phyloP scores from a whole-genome alignment of 2,888 invertebrate genomes.

The Cantharis nigra region DNA sequence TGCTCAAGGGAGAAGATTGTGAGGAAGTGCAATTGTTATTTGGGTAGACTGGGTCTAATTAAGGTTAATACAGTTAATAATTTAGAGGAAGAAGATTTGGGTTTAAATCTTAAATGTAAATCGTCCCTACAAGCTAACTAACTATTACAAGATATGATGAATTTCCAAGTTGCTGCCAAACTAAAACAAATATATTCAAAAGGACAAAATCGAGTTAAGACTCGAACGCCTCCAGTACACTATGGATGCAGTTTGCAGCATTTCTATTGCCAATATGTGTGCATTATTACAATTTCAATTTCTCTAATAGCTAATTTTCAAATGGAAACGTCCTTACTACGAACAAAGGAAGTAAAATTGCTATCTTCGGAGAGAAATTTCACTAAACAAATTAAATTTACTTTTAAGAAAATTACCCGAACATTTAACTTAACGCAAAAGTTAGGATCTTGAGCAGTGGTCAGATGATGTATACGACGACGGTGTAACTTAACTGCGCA shows the following conservation, averaged over 20 bases:
- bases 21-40: slow-evolving; percentile 9
- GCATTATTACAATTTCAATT: slow-evolving; percentile 44
- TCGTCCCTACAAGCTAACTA: slow-evolving; percentile 29
- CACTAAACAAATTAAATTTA: slow-evolving; percentile 34
- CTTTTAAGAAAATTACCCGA: slow-evolving; percentile 43
- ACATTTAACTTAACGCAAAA: slow-evolving; percentile 43
- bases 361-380: background rate
- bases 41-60: slow-evolving; percentile 19
- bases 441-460: slow-evolving; percentile 38
- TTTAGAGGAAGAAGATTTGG: slow-evolving; percentile 25
- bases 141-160: slow-evolving; percentile 32
- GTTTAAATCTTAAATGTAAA: slow-evolving; percentile 30
- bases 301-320: slow-evolving; percentile 40
- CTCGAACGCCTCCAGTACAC: slow-evolving; percentile 36
- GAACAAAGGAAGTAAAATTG: background rate
- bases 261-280: slow-evolving; percentile 41
- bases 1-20: background rate
- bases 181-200: slow-evolving; percentile 35
- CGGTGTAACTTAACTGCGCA: slow-evolving; percentile 35
- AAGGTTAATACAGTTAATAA: slow-evolving; percentile 26
- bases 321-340: slow-evolving; percentile 31
- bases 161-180: slow-evolving; percentile 27
- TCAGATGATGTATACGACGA: slow-evolving; percentile 39
- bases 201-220: slow-evolving; percentile 37
- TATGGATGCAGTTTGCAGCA: slow-evolving; percentile 34